phyloP scores from a whole-genome alignment of 1,140 invertebrate species.

The Drosophila elegans region DNA sequence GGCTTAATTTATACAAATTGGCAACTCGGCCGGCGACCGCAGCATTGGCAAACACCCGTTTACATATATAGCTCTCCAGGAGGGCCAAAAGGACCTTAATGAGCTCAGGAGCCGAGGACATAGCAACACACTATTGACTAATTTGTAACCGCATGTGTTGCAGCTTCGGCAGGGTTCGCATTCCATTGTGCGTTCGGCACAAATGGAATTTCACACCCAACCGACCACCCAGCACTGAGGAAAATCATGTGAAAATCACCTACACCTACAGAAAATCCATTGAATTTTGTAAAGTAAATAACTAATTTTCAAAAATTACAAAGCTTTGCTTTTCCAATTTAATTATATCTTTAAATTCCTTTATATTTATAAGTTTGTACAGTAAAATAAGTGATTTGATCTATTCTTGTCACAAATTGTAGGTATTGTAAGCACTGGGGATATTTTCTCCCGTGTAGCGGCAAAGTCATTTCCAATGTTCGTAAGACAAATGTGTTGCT shows the following conservation, averaged over 20 bases:
- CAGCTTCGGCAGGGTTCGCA: conserved; percentile 55
- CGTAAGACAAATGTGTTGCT: conserved; percentile 79
- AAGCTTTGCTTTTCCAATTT: too few species aligned
- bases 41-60: conserved; percentile 3
- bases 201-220: conserved; percentile 70
- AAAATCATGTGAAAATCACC: not conserved
- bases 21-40: conserved; percentile 39
- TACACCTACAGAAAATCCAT: too few species aligned
- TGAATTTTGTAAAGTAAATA: too few species aligned
- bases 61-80: not conserved
- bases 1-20: conserved; percentile 76
- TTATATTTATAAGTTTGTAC: too few species aligned
- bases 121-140: conserved; percentile 69
- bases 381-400: too few species aligned
- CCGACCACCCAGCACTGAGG: conserved; percentile 5
- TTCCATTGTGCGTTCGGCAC: conserved; percentile 60
- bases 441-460: conserved; percentile 2
- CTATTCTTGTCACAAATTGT: too few species aligned
- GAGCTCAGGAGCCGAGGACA: conserved; percentile 51
- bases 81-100: conserved; percentile 46
- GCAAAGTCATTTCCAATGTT: conserved; percentile 54
- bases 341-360: too few species aligned
- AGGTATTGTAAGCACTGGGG: too few species aligned
- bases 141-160: conserved; percentile 77
- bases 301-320: too few species aligned